Percentiles rank a stretch among this genome's conserved stretches.
These are phyloP conservation scores for Dynastes grantii DNA, from an alignment of 2,888 invertebrate genomes.

Conservation along the genomic window DNA sequence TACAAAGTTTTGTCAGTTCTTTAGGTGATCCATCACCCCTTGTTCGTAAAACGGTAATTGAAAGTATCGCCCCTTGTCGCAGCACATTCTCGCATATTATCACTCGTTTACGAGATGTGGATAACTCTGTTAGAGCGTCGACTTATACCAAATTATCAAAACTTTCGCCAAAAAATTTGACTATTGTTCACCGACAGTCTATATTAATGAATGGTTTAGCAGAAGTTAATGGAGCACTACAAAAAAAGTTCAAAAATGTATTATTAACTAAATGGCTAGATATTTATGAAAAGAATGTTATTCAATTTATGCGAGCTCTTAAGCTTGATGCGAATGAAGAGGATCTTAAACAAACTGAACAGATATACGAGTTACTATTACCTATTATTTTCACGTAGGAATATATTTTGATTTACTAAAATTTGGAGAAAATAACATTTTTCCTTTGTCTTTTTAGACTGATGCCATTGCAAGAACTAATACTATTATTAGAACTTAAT, in stretches of 20 bases:
- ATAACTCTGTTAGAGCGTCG: constrained; percentile 81
- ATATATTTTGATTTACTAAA: neutral
- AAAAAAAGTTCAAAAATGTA: constrained; percentile 69
- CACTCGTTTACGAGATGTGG: constrained; percentile 83
- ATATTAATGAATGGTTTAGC: constrained; percentile 73
- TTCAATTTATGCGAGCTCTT: constrained; percentile 82
- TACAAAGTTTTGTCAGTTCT: constrained; percentile 81
- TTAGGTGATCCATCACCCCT: constrained; percentile 81
- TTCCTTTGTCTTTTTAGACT: constrained; percentile 49
- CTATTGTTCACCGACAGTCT: constrained; percentile 73
- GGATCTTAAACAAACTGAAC: constrained; percentile 76
- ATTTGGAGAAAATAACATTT: constrained; percentile 17
- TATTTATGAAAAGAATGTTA: constrained; percentile 79
- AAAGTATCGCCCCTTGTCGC: constrained; percentile 82
- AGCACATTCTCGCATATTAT: constrained; percentile 81
- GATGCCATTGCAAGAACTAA: constrained; percentile 66
- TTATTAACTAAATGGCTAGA: constrained; percentile 85
- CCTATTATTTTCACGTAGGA: constrained; percentile 74
- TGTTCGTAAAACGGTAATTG: constrained; percentile 77
- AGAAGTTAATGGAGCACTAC: constrained; percentile 69
- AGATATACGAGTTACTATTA: constrained; percentile 73
- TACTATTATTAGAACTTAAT: constrained; percentile 70
- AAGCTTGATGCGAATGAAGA: constrained; percentile 80
- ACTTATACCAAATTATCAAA: constrained; percentile 69
- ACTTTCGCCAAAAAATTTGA: constrained; percentile 69